Conservation (phyloP, 2,797 vertebrate species). For the Melanotaenia boesemani region DNA sequence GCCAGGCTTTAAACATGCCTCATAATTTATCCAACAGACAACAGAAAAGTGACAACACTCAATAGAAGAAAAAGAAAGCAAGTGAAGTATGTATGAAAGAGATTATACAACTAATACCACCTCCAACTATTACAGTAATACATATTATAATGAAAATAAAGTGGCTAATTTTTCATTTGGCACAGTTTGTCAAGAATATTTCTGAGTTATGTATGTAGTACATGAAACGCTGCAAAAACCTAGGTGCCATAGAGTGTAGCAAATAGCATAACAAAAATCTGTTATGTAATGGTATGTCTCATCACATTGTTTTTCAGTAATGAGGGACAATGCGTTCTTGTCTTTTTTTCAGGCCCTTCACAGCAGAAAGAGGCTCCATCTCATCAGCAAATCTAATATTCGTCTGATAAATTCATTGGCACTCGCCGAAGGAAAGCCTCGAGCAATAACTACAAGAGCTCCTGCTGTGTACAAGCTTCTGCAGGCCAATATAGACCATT, state of each 20-base stretch:
- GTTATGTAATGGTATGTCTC: conserved; percentile 28
- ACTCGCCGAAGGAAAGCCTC: conserved; percentile 68
- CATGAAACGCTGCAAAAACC: background rate
- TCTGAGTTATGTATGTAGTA: background rate
- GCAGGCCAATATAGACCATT: conserved; percentile 59
- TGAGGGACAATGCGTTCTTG: conserved; percentile 36
- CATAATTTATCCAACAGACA: background rate
- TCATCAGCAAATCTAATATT: conserved; percentile 74
- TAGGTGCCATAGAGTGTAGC: background rate
- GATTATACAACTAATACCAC: background rate
- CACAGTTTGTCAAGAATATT: conserved; percentile 11
- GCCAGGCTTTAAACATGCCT: background rate
- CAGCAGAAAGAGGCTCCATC: conserved; percentile 42
- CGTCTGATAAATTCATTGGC: conserved; percentile 76
- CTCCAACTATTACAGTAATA: background rate
- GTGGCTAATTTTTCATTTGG: background rate
- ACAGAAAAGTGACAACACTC: background rate
- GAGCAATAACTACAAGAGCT: conserved; percentile 68
- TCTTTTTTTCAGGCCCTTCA: conserved; percentile 30
- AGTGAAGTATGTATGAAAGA: background rate
- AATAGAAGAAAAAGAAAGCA: background rate
- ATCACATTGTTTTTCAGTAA: conserved; percentile 37
- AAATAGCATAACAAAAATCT: conserved; percentile 16
- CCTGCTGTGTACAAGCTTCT: conserved; percentile 62
- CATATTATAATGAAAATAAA: background rate